phyloP scores from a whole-genome alignment of 2,797 vertebrate genomes.

The Sebastes paucispinis region DNA sequence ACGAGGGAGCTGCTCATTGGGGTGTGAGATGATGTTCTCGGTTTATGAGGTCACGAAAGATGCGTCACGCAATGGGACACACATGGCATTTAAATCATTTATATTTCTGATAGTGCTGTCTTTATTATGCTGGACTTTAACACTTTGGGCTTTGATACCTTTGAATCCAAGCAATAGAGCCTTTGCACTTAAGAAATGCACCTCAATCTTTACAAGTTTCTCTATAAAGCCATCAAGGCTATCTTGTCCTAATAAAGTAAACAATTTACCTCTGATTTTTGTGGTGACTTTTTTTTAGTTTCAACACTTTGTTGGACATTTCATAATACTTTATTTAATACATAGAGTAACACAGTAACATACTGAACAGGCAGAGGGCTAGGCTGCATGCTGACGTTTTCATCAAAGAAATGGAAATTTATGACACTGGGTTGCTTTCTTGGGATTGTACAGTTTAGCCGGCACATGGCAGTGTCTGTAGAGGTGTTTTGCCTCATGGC shows the following conservation, averaged over 20 bases:
- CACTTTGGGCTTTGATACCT: neutral
- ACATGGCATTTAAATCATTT: conserved; percentile 38
- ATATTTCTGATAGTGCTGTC: conserved; percentile 9
- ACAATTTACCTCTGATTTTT: conserved; percentile 8
- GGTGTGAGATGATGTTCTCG: conserved; percentile 40
- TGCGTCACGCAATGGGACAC: conserved; percentile 55
- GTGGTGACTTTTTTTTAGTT: neutral
- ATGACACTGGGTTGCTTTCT: neutral
- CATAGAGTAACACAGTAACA: neutral
- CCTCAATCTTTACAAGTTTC: neutral
- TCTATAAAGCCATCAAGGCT: neutral
- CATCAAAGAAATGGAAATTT: neutral
- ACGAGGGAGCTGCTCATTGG: conserved; percentile 11
- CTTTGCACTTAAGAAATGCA: neutral
- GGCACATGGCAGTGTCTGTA: conserved; percentile 1
- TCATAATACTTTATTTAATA: neutral
- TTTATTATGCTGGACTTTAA: conserved; percentile 2
- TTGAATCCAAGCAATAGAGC: neutral
- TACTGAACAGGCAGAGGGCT: neutral
- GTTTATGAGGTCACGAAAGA: conserved; percentile 45
- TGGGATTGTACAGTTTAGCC: neutral
- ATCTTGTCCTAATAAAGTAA: neutral
- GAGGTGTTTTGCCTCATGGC: conserved; percentile 38
- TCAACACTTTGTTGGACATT: neutral
- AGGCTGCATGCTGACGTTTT: conserved; percentile 4